Evolutionary conservation across 2,888 invertebrate genomes (phyloP), one percentile per base, ranked within the genome.

Genomic region (Amblyjoppa fuscipennis): DNA sequence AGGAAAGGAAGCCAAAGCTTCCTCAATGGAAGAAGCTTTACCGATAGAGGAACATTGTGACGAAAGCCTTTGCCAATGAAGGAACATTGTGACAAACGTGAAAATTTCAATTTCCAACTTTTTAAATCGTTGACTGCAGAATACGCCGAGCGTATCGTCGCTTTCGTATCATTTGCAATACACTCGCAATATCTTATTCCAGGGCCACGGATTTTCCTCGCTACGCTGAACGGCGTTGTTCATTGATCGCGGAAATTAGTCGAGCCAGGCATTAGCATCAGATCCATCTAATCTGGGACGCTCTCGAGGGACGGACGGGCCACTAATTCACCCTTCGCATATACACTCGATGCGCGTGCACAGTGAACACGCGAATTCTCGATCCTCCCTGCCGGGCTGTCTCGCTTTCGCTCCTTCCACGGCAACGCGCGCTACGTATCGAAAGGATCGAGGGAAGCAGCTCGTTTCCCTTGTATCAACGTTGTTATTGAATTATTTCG

Each of bases 401-500:
- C 38, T 34, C 69, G 64, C 51, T 51, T 76, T 66, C 20, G 49
- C 9, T 34, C 49, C 3, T 49, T 13, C 53, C 16, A 64, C n/a
- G 31, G 64, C 64, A 56, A 68, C 56, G 7, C n/a, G 5, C 45
- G 45, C 64, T 2, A 34, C 20, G 20, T 53, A 66, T 68, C 20
- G 64, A 68, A 28, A 41, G 25, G 51, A 77, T 68, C 38, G 56
- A 38, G 77, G 66, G 25, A 38, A 53, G 53, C 31, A 25, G 53
- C 77, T 77, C 68, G 68, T 51, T 56, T 68, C 51, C 53, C 53
- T 77, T 53, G 41, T 77, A 66, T 56, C 53, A 68, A 90, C 89
- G 89, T 89, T 86, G 91, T 92, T 92, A 92, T 92, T 92, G 89
- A 92, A 92, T 92, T 92, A 92, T 92, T 91, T 89, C 89, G 89